Conservation (phyloP, 2,797 vertebrate species). For the Cynodonichthys magdalenae region DNA sequence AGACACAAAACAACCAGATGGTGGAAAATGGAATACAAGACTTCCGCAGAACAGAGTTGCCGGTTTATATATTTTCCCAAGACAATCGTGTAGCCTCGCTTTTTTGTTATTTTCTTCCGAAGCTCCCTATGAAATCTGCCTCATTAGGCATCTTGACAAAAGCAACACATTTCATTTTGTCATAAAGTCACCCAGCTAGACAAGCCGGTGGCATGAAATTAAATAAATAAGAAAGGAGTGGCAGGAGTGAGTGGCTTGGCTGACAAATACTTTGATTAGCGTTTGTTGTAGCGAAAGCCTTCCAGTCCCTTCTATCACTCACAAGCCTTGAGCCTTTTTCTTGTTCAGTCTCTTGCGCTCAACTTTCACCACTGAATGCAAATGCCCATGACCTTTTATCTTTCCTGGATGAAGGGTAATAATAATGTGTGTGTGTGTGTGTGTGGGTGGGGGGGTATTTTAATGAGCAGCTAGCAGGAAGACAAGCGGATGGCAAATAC, state of each 20-base stretch:
- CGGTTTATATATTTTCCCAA: constrained; percentile 25
- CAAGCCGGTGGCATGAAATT: constrained; percentile 54
- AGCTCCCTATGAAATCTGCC: constrained; percentile 36
- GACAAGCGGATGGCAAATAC: too few species aligned
- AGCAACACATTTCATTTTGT: constrained; percentile 65
- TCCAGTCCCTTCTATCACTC: constrained; percentile 56
- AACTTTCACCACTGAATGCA: constrained; percentile 41
- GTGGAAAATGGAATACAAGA: constrained; percentile 18
- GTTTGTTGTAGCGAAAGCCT: constrained; percentile 62
- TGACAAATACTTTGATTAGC: constrained; percentile 77
- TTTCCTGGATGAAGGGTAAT: constrained; percentile 28
- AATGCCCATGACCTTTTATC: constrained; percentile 61
- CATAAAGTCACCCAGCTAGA: constrained; percentile 55
- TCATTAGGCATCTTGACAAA: constrained; percentile 53
- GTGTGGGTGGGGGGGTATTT: too few species aligned
- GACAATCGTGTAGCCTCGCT: constrained; percentile 18
- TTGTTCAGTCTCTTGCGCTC: constrained; percentile 17
- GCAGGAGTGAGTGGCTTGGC: constrained; percentile 54
- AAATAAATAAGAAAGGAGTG: constrained; percentile 66
- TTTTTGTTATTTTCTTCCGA: constrained; percentile 23
- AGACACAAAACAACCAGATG: constrained; percentile 38
- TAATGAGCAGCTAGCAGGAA: too few species aligned
- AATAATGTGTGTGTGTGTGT: too few species aligned
- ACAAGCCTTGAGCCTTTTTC: constrained; percentile 25
- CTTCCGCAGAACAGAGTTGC: constrained; percentile 23